Conservation (phyloP, 2,888 invertebrate genomes). For the Leptopilina drosophilae region DNA sequence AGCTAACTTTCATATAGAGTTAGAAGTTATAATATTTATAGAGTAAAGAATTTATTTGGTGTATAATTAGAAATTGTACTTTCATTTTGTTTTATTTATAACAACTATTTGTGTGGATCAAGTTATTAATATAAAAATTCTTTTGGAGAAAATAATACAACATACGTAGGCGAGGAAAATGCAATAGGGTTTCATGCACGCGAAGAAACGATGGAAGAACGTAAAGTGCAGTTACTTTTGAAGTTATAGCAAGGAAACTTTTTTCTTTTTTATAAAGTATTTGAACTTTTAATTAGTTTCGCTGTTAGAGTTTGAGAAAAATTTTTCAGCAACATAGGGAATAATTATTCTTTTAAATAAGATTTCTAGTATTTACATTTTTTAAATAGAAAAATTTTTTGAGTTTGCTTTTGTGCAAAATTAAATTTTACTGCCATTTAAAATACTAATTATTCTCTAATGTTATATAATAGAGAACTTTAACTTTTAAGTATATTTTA, state of each 20-base stretch:
- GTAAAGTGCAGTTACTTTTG: conserved; percentile 15
- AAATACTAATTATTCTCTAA: too few relatives aligned
- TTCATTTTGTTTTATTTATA: neutral
- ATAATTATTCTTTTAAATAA: neutral
- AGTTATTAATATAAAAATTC: neutral
- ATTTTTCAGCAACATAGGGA: conserved; percentile 1
- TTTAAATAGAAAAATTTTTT: neutral
- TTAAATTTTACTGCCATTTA: too few relatives aligned
- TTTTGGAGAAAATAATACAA: neutral
- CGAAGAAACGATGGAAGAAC: conserved; percentile 11
- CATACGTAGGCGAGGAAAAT: neutral
- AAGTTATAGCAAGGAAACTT: conserved; percentile 22
- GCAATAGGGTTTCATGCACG: conserved; percentile 17
- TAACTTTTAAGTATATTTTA: too few relatives aligned
- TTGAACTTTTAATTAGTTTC: conserved; percentile 34
- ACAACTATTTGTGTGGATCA: neutral
- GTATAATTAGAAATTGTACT: neutral
- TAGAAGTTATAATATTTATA: too few relatives aligned
- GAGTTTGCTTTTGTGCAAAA: too few relatives aligned
- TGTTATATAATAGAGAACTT: too few relatives aligned
- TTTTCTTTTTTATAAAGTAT: neutral
- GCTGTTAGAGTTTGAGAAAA: conserved; percentile 8
- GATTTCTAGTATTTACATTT: conserved; percentile 8
- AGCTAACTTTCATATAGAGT: too few relatives aligned
- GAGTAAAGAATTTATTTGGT: too few relatives aligned